Conservation (phyloP, 2,888 invertebrate species). For the Phaonia tiefii region DNA sequence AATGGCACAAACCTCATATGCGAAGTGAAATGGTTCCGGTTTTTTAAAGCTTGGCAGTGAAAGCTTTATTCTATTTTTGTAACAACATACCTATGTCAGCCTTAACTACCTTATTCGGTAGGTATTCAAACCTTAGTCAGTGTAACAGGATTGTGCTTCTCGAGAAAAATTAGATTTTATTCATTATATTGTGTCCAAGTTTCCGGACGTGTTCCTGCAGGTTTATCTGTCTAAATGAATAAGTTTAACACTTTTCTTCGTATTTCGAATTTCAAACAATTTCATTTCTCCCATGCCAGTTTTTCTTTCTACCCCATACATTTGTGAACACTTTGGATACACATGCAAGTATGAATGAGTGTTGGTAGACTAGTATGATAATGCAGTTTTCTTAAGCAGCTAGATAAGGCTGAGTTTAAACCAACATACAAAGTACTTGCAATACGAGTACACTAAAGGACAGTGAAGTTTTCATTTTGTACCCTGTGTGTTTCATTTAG, state of each 20-base stretch:
- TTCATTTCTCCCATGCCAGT: background rate
- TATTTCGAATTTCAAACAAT: background rate
- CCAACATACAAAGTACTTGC: constrained; percentile 4
- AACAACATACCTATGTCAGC: no score
- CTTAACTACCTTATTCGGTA: no score
- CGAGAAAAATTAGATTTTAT: no score
- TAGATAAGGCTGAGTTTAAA: constrained; percentile 7
- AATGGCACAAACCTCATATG: no score
- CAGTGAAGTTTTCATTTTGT: background rate
- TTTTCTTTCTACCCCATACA: background rate
- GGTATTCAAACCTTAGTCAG: no score
- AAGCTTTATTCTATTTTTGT: no score
- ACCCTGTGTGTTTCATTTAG: background rate
- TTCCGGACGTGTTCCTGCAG: constrained; percentile 6
- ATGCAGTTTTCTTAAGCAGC: background rate
- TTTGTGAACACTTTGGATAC: background rate
- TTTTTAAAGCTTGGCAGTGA: no score
- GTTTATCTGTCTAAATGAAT: constrained; percentile 17
- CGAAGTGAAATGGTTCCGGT: no score
- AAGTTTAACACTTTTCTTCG: constrained; percentile 19
- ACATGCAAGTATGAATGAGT: background rate
- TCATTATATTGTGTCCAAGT: background rate
- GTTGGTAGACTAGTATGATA: no score
- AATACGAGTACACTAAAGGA: background rate
- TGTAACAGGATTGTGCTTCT: no score